Evolutionary conservation across 53 echinoderm and acorn worm species (phyloP), one percentile per base, ranked within the genome.

Genomic region (Paracentrotus lividus): DNA sequence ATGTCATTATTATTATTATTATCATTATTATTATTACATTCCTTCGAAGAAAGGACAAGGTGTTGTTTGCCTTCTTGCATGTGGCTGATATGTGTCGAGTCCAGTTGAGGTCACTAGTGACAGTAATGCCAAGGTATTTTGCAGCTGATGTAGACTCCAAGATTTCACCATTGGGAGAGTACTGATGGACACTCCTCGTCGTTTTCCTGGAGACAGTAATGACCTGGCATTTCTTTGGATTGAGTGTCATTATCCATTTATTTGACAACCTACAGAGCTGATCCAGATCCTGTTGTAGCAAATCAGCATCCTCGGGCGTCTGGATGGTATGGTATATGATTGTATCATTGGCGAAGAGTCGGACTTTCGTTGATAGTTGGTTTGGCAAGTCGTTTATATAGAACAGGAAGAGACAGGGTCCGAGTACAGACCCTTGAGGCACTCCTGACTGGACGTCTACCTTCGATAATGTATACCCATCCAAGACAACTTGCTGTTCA

Each of bases 381-480:
- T 64, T 85, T 21, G 90, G 66, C 38, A 94, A 72, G 86, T 94
- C 92, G 32, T 92, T 92, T 6, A 92, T 92, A 72, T 85, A 94
- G 69, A 94, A 94, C 9, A 68, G 56, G 86, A 94, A 94, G 47
- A 94, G 92, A 49, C 90, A 91, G 10, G 94, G 94, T 43, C 94
- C 94, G 47, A 92, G 64, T 26, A 94, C 91, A 20, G 94, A 94
- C 38, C 94, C 92, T 51, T 94, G 94, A 15, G 94, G 94, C 31
- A 94, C 77, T 6, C 92, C 94, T 53, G 85, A 85, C 13, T 24
- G 55, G 49, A 85, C 84, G 2, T 88, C 44, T 24, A 64, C 88
- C n/a, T 55, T 42, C 38, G 88, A 64, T 88, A 66, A 88, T 15
- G 61, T 88, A 64, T 21, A 16, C 1, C 88, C 88, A n/a, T n/a